phyloP scores from a whole-genome alignment of 2,888 invertebrate genomes.

The Mactromeris polynyma region DNA sequence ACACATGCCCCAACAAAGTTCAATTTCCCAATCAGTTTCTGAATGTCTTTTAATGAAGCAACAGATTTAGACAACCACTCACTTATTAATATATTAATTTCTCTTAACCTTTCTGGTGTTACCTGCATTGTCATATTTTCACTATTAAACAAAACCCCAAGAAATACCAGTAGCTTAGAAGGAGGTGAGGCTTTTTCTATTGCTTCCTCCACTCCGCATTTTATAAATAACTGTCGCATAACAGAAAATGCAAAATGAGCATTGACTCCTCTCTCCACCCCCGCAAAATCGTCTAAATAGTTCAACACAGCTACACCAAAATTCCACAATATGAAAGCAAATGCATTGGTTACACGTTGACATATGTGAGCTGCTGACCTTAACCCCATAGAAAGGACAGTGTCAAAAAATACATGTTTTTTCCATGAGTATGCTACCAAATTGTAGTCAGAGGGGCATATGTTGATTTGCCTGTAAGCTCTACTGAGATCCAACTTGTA shows the following conservation, averaged over 20 bases:
- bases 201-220: neutral
- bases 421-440: constrained; percentile 13
- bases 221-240: neutral
- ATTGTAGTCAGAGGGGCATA: constrained; percentile 10
- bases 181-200: neutral
- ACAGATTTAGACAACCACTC: neutral
- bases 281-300: constrained; percentile 28
- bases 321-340: constrained; percentile 19
- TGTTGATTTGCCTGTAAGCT: constrained; percentile 32
- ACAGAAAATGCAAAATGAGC: constrained; percentile 1
- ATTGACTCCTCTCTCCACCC: neutral
- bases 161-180: neutral
- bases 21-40: constrained; percentile 10
- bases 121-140: neutral
- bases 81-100: neutral
- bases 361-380: neutral
- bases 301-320: constrained; percentile 21
- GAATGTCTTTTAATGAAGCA: constrained; percentile 9
- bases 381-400: no score
- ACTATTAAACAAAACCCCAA: neutral
- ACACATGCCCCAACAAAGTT: constrained; percentile 13
- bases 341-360: constrained; percentile 5
- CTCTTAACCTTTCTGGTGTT: neutral
- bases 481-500: constrained; percentile 12
- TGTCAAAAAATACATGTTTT: neutral